Percentiles rank a stretch among this genome's conserved stretches.
Conservation (phyloP, 2,113 vertebrate genomes). For the Micromys minutus region DNA sequence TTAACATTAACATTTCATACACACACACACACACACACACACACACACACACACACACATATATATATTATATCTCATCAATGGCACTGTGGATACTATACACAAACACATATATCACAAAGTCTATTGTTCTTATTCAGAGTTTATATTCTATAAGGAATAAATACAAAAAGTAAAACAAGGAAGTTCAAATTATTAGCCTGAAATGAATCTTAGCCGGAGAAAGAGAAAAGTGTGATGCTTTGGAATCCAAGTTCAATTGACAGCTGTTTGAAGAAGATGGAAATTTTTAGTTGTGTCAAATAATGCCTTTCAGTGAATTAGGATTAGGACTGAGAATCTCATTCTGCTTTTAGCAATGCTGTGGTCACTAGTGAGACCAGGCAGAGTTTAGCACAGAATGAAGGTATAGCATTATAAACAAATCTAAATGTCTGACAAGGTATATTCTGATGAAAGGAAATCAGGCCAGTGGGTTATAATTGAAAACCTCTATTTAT, state of each 20-base stretch:
- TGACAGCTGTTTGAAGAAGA: neutral
- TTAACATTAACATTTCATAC: neutral
- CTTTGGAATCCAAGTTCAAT: neutral
- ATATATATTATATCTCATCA: no score
- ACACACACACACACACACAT: neutral
- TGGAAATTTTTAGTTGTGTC: neutral
- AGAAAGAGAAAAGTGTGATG: neutral
- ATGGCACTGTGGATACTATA: neutral
- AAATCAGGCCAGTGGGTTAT: neutral
- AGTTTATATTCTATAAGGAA: neutral
- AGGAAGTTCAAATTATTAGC: neutral
- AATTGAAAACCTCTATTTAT: neutral
- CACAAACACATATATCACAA: no score
- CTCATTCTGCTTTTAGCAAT: neutral
- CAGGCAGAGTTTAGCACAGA: neutral
- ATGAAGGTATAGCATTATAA: neutral
- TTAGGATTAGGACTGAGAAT: neutral
- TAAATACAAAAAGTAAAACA: neutral
- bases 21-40: no score
- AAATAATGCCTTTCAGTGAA: neutral
- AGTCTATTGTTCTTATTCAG: no score
- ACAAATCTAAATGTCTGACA: neutral
- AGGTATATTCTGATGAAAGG: neutral
- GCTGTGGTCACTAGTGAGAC: neutral
- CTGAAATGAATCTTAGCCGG: neutral